A percentile compares a stretch with the other conserved stretches of the same genome.
Conservation (phyloP, 2,888 invertebrate species). For the Criorhina ranunculi region DNA sequence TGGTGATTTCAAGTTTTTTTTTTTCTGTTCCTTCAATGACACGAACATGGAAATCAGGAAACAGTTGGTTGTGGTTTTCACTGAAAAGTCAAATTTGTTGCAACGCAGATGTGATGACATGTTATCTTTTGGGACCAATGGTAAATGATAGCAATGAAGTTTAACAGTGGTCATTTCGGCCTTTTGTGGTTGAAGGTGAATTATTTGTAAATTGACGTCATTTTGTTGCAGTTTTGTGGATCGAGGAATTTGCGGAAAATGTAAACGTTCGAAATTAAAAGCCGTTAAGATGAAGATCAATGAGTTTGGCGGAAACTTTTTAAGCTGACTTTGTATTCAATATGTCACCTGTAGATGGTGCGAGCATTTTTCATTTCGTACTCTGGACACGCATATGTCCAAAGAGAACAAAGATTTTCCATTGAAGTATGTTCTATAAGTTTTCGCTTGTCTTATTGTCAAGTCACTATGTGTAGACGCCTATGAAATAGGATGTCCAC, state of each 20-base stretch:
- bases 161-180: constrained; percentile 33
- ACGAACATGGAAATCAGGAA: constrained; percentile 68
- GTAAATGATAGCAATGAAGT: constrained; percentile 65
- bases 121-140: constrained; percentile 61
- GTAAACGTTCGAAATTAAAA: not conserved
- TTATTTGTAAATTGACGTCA: constrained; percentile 39
- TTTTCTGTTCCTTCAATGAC: constrained; percentile 39
- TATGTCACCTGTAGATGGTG: not conserved
- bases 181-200: constrained; percentile 46
- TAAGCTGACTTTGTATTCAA: not conserved
- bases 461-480: too few relatives aligned
- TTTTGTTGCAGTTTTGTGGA: constrained; percentile 20
- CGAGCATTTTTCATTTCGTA: too few relatives aligned
- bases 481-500: too few relatives aligned
- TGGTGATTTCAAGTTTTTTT: not conserved
- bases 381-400: too few relatives aligned
- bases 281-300: not conserved
- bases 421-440: too few relatives aligned
- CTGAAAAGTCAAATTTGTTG: constrained; percentile 71
- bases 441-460: too few relatives aligned
- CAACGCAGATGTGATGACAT: constrained; percentile 68
- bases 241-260: constrained; percentile 27
- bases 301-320: too few relatives aligned
- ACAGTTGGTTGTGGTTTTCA: constrained; percentile 61
- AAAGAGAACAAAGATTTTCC: too few relatives aligned